These are phyloP conservation scores for Polypedilum vanderplanki DNA, from an alignment of 1,140 invertebrate genomes.

Conservation along the genomic window DNA sequence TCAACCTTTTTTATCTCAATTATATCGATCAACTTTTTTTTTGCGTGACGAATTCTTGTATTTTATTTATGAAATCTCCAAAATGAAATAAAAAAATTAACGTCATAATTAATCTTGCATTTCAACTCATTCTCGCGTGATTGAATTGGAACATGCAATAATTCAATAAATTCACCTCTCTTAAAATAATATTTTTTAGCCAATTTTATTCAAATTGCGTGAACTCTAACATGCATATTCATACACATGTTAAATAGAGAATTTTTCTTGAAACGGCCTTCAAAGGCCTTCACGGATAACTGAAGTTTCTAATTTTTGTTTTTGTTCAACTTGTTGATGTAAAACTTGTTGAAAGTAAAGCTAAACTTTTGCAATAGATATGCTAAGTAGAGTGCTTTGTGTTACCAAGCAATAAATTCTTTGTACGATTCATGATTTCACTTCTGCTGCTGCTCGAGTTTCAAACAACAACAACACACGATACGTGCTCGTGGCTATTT, in stretches of 20 bases:
- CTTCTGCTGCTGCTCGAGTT: constrained; percentile 9
- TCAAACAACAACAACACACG: neutral
- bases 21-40: neutral
- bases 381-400: neutral
- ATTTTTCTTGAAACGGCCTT: neutral
- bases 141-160: neutral
- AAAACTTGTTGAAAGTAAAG: neutral
- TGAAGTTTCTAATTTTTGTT: constrained; percentile 10
- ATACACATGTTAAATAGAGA: neutral
- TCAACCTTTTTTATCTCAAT: neutral
- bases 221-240: too few relatives aligned
- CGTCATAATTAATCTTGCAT: constrained; percentile 6
- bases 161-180: neutral
- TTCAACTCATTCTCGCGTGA: neutral
- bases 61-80: too few relatives aligned
- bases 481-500: constrained; percentile 10
- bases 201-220: too few relatives aligned
- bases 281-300: neutral
- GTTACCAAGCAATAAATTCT: neutral
- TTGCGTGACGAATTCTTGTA: neutral
- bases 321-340: neutral
- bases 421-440: constrained; percentile 3
- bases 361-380: neutral
- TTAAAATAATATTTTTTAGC: neutral
- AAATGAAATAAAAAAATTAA: too few relatives aligned